Conservation (phyloP, 2,797 vertebrate genomes). For the Pampus argenteus region DNA sequence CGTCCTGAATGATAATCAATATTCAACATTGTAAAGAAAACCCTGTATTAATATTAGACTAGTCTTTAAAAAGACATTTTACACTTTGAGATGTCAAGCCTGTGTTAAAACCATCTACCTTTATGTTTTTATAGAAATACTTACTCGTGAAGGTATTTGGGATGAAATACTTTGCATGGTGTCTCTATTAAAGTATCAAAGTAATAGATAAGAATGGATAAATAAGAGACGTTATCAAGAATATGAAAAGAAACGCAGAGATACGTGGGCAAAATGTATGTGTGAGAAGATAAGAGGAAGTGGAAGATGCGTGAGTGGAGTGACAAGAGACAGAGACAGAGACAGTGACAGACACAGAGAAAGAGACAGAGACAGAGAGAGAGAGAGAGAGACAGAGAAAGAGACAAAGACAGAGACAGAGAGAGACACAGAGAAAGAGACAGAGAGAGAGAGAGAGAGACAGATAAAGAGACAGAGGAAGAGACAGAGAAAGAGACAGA, state of each 20-base stretch:
- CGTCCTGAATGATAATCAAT: background rate
- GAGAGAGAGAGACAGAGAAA: no score
- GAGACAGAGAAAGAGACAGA: no score
- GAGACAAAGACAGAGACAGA: no score
- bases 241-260: background rate
- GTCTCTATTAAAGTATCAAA: background rate
- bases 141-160: no score
- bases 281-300: background rate
- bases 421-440: no score
- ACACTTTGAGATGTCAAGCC: no score
- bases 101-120: background rate
- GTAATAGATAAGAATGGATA: no score
- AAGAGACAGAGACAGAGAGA: background rate
- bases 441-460: no score
- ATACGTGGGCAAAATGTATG: background rate
- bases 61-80: no score
- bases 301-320: no score
- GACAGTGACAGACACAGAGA: background rate
- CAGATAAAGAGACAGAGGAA: no score
- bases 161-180: background rate
- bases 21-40: background rate
- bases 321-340: background rate
- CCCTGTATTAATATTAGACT: background rate
- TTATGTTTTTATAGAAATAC: no score
- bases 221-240: background rate